phyloP scores from a whole-genome alignment of 2,888 invertebrate genomes.

The Villa cingulata region DNA sequence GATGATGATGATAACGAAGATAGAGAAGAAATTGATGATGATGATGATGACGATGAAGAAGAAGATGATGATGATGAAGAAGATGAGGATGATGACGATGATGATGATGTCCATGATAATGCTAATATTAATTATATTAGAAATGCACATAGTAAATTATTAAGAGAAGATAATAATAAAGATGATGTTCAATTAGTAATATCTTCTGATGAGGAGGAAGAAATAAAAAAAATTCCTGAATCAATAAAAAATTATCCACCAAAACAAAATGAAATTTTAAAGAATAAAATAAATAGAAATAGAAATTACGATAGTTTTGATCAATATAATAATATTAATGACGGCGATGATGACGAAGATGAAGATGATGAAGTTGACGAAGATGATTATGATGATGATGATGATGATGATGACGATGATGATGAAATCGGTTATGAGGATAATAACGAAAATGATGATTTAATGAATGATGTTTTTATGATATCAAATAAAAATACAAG shows the following conservation, averaged over 20 bases:
- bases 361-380: not conserved
- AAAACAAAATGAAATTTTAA: not conserved
- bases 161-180: too few species aligned
- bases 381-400: not conserved
- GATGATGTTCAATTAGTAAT: slow-evolving; percentile 1
- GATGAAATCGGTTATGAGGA: not conserved
- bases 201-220: not conserved
- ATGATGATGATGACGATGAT: not conserved
- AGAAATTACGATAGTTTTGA: too few species aligned
- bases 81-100: not conserved
- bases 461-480: slow-evolving; percentile 1
- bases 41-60: slow-evolving; percentile 1
- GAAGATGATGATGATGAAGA: not conserved
- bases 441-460: not conserved
- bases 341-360: not conserved
- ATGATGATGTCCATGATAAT: not conserved
- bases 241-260: not conserved
- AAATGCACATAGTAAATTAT: too few species aligned
- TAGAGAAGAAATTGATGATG: not conserved
- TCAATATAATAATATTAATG: too few species aligned
- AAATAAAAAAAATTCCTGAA: not conserved
- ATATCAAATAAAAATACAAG: not conserved
- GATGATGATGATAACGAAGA: slow-evolving; percentile 1
- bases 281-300: too few species aligned
- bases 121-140: too few species aligned